A percentile compares a stretch with the other conserved stretches of the same genome.
These are phyloP conservation scores for Eupeodes luniger DNA, from an alignment of 2,888 invertebrate genomes.

Conservation along the genomic window DNA sequence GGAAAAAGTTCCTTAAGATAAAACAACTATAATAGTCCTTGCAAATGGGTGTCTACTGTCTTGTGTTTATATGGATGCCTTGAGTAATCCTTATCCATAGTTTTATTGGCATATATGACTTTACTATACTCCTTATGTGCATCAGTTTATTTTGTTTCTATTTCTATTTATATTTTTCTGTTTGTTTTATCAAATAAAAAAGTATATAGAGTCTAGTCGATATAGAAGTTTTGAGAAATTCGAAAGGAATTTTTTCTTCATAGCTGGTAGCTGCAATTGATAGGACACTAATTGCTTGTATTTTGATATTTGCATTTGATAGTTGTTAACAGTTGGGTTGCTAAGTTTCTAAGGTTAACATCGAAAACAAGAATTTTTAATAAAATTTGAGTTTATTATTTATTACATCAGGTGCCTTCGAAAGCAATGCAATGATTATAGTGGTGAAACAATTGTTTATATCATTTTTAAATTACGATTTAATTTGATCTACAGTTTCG, in stretches of 20 bases:
- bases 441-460: too few relatives aligned
- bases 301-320: neutral
- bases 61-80: neutral
- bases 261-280: conserved; percentile 21
- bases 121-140: neutral
- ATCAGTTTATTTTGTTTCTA: neutral
- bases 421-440: too few relatives aligned
- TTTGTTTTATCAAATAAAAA: neutral
- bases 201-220: neutral
- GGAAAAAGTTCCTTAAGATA: conserved; percentile 31
- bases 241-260: conserved; percentile 35
- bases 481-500: too few relatives aligned
- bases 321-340: too few relatives aligned
- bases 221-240: conserved; percentile 32
- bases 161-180: conserved; percentile 1
- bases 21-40: conserved; percentile 6
- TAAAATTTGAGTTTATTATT: too few relatives aligned
- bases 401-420: too few relatives aligned
- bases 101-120: conserved; percentile 63
- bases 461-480: too few relatives aligned
- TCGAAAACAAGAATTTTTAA: too few relatives aligned
- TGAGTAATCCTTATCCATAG: conserved; percentile 21
- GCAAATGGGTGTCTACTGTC: neutral
- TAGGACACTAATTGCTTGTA: conserved; percentile 26
- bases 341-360: too few relatives aligned